Evolutionary conservation across 2,113 vertebrate genomes (phyloP).

Genomic region (Aegotheles bennettii): DNA sequence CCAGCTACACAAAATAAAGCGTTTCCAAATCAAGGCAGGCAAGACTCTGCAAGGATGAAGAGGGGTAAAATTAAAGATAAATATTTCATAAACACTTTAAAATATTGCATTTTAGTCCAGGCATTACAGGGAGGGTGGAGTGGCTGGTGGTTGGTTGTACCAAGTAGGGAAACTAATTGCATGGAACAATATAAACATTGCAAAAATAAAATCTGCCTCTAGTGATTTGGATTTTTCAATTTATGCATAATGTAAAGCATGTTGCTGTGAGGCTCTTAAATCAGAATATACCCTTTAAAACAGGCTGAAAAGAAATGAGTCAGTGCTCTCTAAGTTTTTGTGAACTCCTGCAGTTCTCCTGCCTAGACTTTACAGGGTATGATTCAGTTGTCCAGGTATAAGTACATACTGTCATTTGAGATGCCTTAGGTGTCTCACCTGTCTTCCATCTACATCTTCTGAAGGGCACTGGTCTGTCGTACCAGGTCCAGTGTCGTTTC

Average conservation of each 20-base stretch:
- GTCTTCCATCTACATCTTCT: neutral
- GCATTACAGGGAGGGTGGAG: accelerated
- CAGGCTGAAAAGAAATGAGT: neutral
- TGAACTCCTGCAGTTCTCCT: neutral
- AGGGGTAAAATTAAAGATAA: neutral
- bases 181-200: neutral
- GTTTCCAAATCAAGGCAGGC: neutral
- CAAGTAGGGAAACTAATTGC: neutral
- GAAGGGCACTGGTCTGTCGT: neutral
- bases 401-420: neutral
- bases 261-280: neutral
- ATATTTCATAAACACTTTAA: neutral
- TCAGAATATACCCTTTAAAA: neutral
- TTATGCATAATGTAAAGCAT: neutral
- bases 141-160: neutral
- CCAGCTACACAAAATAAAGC: neutral
- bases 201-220: neutral
- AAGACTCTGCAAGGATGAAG: neutral
- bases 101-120: neutral
- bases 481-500: neutral
- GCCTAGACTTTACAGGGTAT: neutral
- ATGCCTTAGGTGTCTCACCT: neutral
- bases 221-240: neutral
- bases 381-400: neutral
- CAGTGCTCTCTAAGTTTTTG: neutral